Evolutionary conservation across 2,113 vertebrate species (phyloP), one percentile per base, ranked within the genome.

Genomic region (Pedetes capensis): DNA sequence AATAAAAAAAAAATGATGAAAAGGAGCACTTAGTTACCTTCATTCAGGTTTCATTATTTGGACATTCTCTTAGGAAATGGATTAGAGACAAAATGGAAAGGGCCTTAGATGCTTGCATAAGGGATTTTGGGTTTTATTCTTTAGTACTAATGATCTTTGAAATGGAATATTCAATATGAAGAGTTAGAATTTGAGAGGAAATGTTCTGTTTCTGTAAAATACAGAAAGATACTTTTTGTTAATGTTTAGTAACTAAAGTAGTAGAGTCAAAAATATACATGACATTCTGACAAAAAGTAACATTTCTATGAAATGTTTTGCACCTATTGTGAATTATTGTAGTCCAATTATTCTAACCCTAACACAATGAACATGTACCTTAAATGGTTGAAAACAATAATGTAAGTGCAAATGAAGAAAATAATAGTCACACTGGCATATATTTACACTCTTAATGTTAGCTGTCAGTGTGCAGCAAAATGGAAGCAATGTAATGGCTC

Each of bases 111-210:
- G 13, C n/a, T 69, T 89, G 3, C 16, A 59, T 63, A 59, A 93
- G 93, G 42, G 14, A 6, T 61, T 88, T 72, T 61, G 23, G 34
- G 68, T 83, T 93, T 86, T 22, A 79, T 86, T 92, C 12, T 92
- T 7, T 87, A 74, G 10, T 69, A 68, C 27, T 87, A 42, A 53
- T 88, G 51, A 68, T 84, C 22, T 90, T 37, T 22, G 76, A 63
- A 76, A 22, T 91, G 32, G 23, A 93, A 68, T 55, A 9, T 25
- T n/a, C 6, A 72, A 9, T 68, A 20, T 57, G 44, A 95, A 83
- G 61, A 18, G 44, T 34, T 87, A 14, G 55, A 1, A 59, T 84
- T 94, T 90, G 20, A 93, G 78, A 91, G 92, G 85, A 95, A 92
- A 79, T 63, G 20, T 87, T 34, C 34, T 63, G 18, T 55, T 55